Evolutionary conservation across 2,113 vertebrate species (phyloP).

Genomic region (Alethe diademata): DNA sequence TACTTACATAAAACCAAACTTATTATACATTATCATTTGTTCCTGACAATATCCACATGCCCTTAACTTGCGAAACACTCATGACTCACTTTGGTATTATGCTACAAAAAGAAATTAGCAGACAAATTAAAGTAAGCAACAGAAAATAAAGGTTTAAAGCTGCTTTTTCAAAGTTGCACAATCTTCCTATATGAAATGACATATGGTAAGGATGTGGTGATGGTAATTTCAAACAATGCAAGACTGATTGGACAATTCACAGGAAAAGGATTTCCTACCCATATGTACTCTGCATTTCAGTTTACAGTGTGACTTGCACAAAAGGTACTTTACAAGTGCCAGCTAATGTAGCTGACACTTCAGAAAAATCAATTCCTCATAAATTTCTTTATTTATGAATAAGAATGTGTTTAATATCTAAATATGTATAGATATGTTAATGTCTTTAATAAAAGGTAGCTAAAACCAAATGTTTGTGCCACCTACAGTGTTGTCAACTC

Average conservation of each 20-base stretch:
- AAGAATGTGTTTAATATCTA: slow-evolving; percentile 36
- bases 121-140: background rate
- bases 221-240: slow-evolving; percentile 11
- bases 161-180: background rate
- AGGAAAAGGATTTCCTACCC: slow-evolving; percentile 56
- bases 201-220: background rate
- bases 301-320: background rate
- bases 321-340: background rate
- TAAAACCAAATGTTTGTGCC: slow-evolving; percentile 48
- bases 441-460: slow-evolving; percentile 49
- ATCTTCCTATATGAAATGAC: background rate
- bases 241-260: slow-evolving; percentile 34
- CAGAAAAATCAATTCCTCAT: slow-evolving; percentile 35
- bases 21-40: background rate
- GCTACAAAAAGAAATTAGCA: background rate
- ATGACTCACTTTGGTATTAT: background rate
- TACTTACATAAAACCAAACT: background rate
- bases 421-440: background rate
- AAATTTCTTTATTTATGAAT: background rate
- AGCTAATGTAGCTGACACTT: background rate
- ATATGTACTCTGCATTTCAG: background rate
- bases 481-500: background rate
- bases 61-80: background rate
- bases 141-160: background rate
- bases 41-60: background rate